Evolutionary conservation across 2,888 invertebrate genomes (phyloP), one percentile per base, ranked within the genome.

Genomic region (Amblyteles armatorius): DNA sequence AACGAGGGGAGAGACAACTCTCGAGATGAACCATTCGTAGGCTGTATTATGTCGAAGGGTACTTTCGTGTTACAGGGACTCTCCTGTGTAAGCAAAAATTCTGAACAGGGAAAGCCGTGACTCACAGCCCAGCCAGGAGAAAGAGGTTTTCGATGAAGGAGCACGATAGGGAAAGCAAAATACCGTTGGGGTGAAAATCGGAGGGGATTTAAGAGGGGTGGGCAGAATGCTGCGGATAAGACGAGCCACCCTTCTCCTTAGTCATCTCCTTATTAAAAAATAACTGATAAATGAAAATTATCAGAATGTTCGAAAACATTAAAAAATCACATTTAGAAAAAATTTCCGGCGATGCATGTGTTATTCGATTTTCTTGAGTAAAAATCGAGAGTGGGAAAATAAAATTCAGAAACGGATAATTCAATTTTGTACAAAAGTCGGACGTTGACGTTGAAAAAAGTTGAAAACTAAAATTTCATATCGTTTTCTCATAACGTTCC

Each of bases 21-120:
- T 77, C 71, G 76, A 76, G 76, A 60, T 80, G 72, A 77, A 72
- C 73, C 68, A 80, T 55, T 19, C 65, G 69, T 68, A 65, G 76
- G 79, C n/a, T 22, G 36, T 36, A 72, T 72, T 71, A 7, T 73
- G 63, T 76, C 65, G 65, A 65, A 80, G 63, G 60, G 55, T 33
- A 57, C 74, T 55, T 55, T n/a, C 26, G 11, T 57, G 22, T 52
- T 55, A 55, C 55, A 36, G 65, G 9, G 26, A 29, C 19, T 13
- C 22, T 57, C 9, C 57, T 26, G 26, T 13, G 29, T 52, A 60
- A 52, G 73, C 33, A 63, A 79, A 79, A 73, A 77, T 19, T 33
- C 13, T 68, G 19, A 57, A 57, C 22, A 57, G n/a, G 19, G 13
- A 65, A 36, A 57, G 65, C 13, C 57, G 60, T 82, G 82, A 82